Evolutionary conservation across 1,140 invertebrate species (phyloP).

Genomic region (Lepidostoma basale): DNA sequence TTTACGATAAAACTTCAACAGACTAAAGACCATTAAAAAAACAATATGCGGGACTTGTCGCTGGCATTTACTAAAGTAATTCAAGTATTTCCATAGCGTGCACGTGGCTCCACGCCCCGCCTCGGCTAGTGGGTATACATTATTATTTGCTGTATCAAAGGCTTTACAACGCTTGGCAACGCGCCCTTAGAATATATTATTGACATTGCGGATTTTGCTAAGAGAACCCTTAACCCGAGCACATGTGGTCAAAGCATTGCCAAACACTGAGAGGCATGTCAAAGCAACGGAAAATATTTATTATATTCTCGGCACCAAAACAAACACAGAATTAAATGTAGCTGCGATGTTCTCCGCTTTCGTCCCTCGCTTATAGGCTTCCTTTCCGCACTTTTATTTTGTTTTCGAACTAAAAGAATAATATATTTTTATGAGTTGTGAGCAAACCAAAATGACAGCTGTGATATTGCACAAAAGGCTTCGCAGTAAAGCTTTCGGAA

Average conservation of each 20-base stretch:
- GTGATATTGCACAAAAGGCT: too few species aligned
- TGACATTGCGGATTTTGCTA: slow-evolving; percentile 19
- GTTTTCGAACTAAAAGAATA: too few species aligned
- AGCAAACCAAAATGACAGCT: too few species aligned
- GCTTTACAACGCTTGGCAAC: slow-evolving; percentile 3
- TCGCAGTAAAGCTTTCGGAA: too few species aligned
- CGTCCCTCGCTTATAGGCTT: neutral
- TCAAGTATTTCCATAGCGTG: slow-evolving; percentile 30
- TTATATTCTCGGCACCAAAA: neutral
- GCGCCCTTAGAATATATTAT: slow-evolving; percentile 26
- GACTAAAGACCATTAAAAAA: slow-evolving; percentile 29
- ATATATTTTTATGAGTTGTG: too few species aligned
- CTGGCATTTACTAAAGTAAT: slow-evolving; percentile 20
- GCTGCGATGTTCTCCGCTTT: too few species aligned
- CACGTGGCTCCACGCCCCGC: slow-evolving; percentile 13
- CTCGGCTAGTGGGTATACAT: neutral
- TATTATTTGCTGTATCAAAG: slow-evolving; percentile 9
- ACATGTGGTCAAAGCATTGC: slow-evolving; percentile 19
- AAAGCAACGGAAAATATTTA: neutral
- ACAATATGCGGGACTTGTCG: slow-evolving; percentile 27
- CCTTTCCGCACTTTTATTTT: too few species aligned
- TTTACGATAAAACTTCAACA: slow-evolving; percentile 4
- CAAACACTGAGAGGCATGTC: slow-evolving; percentile 3
- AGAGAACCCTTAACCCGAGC: slow-evolving; percentile 2
- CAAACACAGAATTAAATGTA: slow-evolving; percentile 7